Evolutionary conservation across 1,140 invertebrate genomes (phyloP), one percentile per base, ranked within the genome.

Genomic region (Solenopsis fugax): DNA sequence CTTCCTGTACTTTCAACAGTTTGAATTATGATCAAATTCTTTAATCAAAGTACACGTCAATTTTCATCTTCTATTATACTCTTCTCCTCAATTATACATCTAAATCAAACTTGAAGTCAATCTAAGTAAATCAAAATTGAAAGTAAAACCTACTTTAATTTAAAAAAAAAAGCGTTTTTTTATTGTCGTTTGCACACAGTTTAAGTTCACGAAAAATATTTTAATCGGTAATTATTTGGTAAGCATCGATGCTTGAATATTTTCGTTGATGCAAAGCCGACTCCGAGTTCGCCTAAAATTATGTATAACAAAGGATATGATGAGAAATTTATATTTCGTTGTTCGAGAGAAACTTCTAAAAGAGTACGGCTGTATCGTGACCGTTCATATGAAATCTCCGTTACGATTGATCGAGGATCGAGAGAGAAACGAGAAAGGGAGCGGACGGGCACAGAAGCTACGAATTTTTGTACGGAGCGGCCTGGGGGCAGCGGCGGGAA

Each of bases 401-500:
- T 75, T 34, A 65, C n/a, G n/a, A 85, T 85, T 60, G 29, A 48
- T 62, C 16, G 52, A 69, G 21, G 13, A 86, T 41, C 29, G 41
- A 48, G 5, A 37, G 75, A 86, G 41, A 69, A 45, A 37, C 45
- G 24, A 65, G 58, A 54, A 56, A 54, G 41, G 6, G 72, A 62
- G 45, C 37, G 64, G 37, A 77, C 24, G 18, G 69, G 77, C 24
- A 80, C 80, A 65, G 69, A 88, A 88, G 75, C 87, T 75, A 86
- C 60, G 77, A 84, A 88, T 71, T 88, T 88, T 88, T 87, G 71
- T 82, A 84, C 45, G 71, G 71, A 81, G 34, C 52, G 18, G 81
- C 21, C 48, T 21, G n/a, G 41, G 64, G 82, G 48, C 56, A 76
- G 45, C 24, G 34, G 52, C 16, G 37, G 58, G 29, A 69, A 77